Base-by-base conservation (phyloP, 2,888 invertebrate species). In the Seladonia tumulorum region DNA sequence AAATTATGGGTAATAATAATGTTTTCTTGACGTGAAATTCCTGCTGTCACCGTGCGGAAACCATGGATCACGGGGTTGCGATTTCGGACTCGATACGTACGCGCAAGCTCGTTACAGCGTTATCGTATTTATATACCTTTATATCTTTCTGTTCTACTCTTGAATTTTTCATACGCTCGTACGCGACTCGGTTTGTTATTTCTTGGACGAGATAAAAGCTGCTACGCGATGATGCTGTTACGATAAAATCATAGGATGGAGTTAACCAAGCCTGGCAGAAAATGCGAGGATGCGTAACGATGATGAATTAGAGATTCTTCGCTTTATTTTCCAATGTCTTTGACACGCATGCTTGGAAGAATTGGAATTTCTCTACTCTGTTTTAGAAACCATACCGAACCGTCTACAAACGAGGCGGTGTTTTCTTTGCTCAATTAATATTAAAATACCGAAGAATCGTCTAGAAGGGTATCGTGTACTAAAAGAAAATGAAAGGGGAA, bases 21-120 rank as follows among this genome's bases (percentile, higher is more conserved):
- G 1, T 57, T 57, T 60, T 25, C 60, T 25, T 12, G 60, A 14
- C 12, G 5, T 60, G 25, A 60, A 25, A 81, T 87, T 78, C 47
- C 47, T 63, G 82, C 76, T 81, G 81, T 76, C 82, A 47, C 73
- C 85, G 80, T 79, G 66, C 83, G 83, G 87, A 86, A 87, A 73
- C 39, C 77, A 47, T 78, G 66, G n/a, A 77, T 86, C 80, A 72
- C 16, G 18, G 35, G n/a, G 7, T 29, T 42, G 25, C 79, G 25
- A 76, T 83, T 78, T 35, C n/a, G 16, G 16, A 63, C 74, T 79
- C 47, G 53, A 72, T 75, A 68, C 7, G n/a, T 7, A 7, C 7
- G 18, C 49, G 2, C 49, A 76, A 68, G 77, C 78, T 82, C 81
- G 71, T 85, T 82, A 66, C 73, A 81, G 18, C 49, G 35, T 42